phyloP scores from a whole-genome alignment of 2,888 invertebrate species.

The Eulithis testata region DNA sequence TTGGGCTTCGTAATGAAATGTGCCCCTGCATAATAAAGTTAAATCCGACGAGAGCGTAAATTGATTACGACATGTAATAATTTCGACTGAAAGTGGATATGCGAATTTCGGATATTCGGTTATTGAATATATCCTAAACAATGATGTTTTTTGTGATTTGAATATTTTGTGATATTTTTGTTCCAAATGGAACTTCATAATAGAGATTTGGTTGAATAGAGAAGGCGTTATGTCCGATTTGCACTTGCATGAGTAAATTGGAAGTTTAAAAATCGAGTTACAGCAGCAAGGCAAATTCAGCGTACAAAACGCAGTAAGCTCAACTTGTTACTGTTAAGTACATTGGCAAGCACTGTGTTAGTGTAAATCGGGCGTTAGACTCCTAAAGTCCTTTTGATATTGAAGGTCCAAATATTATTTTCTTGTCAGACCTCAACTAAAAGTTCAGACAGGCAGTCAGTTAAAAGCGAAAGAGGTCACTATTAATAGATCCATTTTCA shows the following conservation, averaged over 20 bases:
- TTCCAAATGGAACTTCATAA: neutral
- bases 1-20: conserved; percentile 63
- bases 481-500: conserved; percentile 14
- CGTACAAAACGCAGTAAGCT: too few relatives aligned
- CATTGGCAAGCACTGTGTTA: too few relatives aligned
- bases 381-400: neutral
- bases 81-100: conserved; percentile 45
- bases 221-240: too few relatives aligned
- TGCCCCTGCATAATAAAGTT: conserved; percentile 58
- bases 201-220: too few relatives aligned
- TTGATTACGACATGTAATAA: conserved; percentile 51
- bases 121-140: conserved; percentile 24
- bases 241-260: too few relatives aligned
- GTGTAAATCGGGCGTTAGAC: too few relatives aligned
- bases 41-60: conserved; percentile 51
- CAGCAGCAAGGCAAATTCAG: too few relatives aligned
- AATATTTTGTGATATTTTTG: neutral
- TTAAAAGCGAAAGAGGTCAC: neutral
- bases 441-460: neutral
- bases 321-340: too few relatives aligned
- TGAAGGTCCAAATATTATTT: neutral
- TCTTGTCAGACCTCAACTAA: neutral
- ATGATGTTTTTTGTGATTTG: conserved; percentile 6
- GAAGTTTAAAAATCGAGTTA: too few relatives aligned
- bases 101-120: conserved; percentile 12